Conservation (phyloP, 2,797 vertebrate species). For the Pterois miles region DNA sequence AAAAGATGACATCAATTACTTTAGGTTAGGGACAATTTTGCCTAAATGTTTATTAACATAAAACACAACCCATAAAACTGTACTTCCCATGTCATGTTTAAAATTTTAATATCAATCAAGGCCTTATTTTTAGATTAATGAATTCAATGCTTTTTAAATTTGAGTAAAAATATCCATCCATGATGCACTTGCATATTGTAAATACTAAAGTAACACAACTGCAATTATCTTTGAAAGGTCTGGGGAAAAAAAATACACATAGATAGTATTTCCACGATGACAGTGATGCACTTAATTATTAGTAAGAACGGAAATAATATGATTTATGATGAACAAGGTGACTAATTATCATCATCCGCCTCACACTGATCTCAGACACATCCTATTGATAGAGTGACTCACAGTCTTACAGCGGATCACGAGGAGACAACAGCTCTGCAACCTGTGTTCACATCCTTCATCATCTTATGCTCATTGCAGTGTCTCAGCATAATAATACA, state of each 20-base stretch:
- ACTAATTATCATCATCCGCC: not conserved
- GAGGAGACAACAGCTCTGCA: not conserved
- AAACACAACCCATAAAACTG: too few relatives aligned
- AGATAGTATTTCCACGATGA: not conserved
- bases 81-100: too few relatives aligned
- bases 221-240: not conserved
- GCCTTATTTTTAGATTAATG: too few relatives aligned
- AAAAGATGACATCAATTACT: not conserved
- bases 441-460: not conserved
- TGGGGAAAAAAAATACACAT: not conserved
- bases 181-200: not conserved
- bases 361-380: not conserved
- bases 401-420: not conserved
- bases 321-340: not conserved
- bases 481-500: not conserved
- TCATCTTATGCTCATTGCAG: too few relatives aligned
- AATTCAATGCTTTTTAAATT: too few relatives aligned
- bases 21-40: too few relatives aligned
- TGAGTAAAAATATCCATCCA: not conserved
- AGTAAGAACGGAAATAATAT: not conserved
- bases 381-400: slow-evolving; percentile 2
- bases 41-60: too few relatives aligned
- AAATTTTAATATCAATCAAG: too few relatives aligned
- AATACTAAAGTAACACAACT: not conserved
- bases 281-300: not conserved